phyloP scores from a whole-genome alignment of 2,888 invertebrate genomes.

The Mythimna vitellina region DNA sequence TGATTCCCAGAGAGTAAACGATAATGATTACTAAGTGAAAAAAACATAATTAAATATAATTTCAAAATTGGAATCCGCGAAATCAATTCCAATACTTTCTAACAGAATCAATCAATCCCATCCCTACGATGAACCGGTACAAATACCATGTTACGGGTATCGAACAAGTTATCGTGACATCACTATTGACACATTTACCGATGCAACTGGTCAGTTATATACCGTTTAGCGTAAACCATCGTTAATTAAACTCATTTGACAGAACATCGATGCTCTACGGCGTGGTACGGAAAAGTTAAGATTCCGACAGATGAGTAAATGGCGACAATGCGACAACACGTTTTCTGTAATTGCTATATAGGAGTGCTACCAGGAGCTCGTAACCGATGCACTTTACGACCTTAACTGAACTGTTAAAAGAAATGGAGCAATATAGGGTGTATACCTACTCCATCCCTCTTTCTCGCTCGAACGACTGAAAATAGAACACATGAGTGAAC shows the following conservation, averaged over 20 bases:
- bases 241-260: constrained; percentile 64
- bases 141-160: constrained; percentile 54
- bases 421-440: too few relatives aligned
- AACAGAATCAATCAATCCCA: constrained; percentile 31
- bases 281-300: constrained; percentile 34
- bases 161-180: constrained; percentile 58
- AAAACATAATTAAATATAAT: neutral
- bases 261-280: constrained; percentile 47
- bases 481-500: too few relatives aligned
- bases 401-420: too few relatives aligned
- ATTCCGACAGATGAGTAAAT: neutral
- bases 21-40: neutral
- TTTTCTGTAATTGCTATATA: neutral
- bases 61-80: neutral
- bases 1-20: neutral
- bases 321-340: neutral
- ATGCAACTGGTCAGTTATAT: constrained; percentile 51
- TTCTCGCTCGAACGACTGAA: too few relatives aligned
- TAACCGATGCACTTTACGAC: too few relatives aligned
- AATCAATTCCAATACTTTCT: constrained; percentile 3
- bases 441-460: too few relatives aligned
- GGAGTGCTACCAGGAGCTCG: too few relatives aligned
- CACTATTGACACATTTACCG: constrained; percentile 59
- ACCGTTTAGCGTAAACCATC: constrained; percentile 63
- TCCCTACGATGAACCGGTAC: constrained; percentile 64